A percentile compares a stretch with the other conserved stretches of the same genome.
Evolutionary conservation across 2,113 vertebrate genomes (phyloP).

Genomic region (Columba livia): DNA sequence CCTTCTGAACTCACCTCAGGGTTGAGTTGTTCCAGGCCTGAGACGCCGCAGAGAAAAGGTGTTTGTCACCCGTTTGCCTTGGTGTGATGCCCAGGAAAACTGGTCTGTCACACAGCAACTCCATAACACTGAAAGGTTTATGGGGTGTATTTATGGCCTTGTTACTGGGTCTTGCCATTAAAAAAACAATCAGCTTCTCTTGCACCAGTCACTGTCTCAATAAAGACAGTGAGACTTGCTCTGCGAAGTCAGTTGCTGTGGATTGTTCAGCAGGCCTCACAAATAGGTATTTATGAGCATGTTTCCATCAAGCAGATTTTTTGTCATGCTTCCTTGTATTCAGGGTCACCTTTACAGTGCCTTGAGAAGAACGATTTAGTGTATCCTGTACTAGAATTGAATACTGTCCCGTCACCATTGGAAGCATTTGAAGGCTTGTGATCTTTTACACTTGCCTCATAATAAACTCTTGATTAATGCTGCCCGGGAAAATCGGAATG

Average conservation of each 20-base stretch:
- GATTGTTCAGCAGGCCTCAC: slow-evolving; percentile 15
- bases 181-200: neutral
- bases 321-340: neutral
- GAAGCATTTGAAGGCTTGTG: neutral
- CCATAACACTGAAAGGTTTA: neutral
- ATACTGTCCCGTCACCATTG: neutral
- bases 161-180: neutral
- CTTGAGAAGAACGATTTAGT: neutral
- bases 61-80: neutral
- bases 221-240: neutral
- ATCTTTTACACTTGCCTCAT: neutral
- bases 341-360: slow-evolving; percentile 19
- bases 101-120: neutral
- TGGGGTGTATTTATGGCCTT: neutral
- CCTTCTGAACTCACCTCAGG: neutral
- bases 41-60: neutral
- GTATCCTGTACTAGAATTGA: neutral
- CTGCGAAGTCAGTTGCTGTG: slow-evolving; percentile 20
- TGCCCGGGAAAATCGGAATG: neutral
- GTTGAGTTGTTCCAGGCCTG: neutral
- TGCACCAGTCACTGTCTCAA: slow-evolving; percentile 5
- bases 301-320: slow-evolving; percentile 8
- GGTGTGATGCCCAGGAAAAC: neutral
- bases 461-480: neutral
- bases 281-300: slow-evolving; percentile 24